A percentile compares a stretch with the other conserved stretches of the same genome.
Conservation (phyloP, 2,113 vertebrate species). For the Oophaga pumilio region DNA sequence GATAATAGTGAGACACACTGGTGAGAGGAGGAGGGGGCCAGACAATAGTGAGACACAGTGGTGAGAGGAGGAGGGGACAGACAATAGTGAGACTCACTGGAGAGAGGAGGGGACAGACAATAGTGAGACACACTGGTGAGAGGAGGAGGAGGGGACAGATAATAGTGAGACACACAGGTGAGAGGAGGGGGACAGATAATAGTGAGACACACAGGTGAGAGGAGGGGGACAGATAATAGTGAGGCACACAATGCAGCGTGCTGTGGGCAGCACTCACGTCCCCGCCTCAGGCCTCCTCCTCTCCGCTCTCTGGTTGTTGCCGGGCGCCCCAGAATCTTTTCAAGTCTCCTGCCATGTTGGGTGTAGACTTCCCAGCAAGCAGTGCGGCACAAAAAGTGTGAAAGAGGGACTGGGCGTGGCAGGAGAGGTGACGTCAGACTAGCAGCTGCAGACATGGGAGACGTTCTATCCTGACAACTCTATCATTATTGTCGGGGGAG, state of each 20-base stretch:
- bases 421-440: slow-evolving; percentile 32
- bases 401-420: background rate
- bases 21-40: background rate
- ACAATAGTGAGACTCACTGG: too few species aligned
- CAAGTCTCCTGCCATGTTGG: slow-evolving; percentile 91
- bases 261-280: background rate
- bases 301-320: slow-evolving; percentile 47
- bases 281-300: slow-evolving; percentile 24
- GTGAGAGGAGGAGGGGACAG: too few species aligned
- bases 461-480: background rate
- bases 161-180: too few species aligned
- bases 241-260: background rate
- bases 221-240: background rate
- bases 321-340: slow-evolving; percentile 74
- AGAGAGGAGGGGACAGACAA: too few species aligned
- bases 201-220: too few species aligned
- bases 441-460: background rate
- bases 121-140: too few species aligned
- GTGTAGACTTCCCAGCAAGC: slow-evolving; percentile 81
- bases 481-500: background rate
- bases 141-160: too few species aligned
- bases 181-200: too few species aligned
- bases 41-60: background rate
- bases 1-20: too few species aligned
- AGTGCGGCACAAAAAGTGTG: slow-evolving; percentile 54